phyloP scores from a whole-genome alignment of 2,113 vertebrate species.

The Nipponia nippon region DNA sequence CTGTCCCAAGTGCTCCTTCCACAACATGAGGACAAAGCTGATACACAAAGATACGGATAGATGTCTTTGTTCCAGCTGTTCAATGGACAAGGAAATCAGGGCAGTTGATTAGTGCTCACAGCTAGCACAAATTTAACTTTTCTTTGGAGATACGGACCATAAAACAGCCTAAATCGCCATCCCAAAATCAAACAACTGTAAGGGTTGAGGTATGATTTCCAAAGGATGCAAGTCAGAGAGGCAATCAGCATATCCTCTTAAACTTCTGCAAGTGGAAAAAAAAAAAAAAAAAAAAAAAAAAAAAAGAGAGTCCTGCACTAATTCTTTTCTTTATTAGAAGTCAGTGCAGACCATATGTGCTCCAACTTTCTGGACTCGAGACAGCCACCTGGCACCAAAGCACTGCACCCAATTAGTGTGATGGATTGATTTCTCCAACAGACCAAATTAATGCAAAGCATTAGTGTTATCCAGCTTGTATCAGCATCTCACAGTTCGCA shows the following conservation, averaged over 20 bases:
- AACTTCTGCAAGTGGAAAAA: neutral
- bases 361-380: conserved; percentile 40
- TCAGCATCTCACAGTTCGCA: conserved; percentile 55
- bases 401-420: conserved; percentile 56
- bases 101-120: neutral
- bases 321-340: conserved; percentile 25
- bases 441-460: conserved; percentile 58
- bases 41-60: neutral
- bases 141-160: neutral
- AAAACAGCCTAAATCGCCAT: neutral
- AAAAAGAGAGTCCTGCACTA: neutral
- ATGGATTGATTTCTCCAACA: conserved; percentile 60
- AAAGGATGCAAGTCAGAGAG: neutral
- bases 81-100: neutral
- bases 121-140: neutral
- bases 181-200: neutral
- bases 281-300: neutral
- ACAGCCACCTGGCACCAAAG: conserved; percentile 51
- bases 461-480: conserved; percentile 62
- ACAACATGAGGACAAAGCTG: neutral
- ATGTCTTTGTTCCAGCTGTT: neutral
- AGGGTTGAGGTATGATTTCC: neutral
- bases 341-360: conserved; percentile 20
- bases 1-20: neutral
- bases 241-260: neutral